A percentile compares a stretch with the other conserved stretches of the same genome.
Conservation (phyloP, 2,113 vertebrate species). For the Nothoprocta pentlandii region DNA sequence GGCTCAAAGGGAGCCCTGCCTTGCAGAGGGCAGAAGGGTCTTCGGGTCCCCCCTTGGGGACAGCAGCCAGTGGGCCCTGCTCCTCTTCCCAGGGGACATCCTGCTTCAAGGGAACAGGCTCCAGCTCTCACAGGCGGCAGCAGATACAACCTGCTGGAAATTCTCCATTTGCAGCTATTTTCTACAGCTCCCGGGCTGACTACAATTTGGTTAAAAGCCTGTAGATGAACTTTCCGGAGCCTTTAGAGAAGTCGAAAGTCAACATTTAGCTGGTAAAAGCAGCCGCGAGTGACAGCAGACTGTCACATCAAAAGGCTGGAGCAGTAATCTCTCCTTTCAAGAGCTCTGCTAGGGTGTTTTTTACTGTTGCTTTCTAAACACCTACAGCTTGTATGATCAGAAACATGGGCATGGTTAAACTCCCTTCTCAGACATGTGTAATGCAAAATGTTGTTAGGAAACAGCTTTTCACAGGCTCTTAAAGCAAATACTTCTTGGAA, state of each 20-base stretch:
- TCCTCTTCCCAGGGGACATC: background rate
- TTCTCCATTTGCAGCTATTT: background rate
- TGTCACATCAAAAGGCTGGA: slow-evolving; percentile 17
- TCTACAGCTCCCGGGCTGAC: background rate
- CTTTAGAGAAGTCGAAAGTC: background rate
- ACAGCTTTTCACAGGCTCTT: slow-evolving; percentile 47
- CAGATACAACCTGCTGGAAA: background rate
- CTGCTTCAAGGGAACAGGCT: background rate
- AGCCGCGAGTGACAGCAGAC: background rate
- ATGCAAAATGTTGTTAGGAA: slow-evolving; percentile 43
- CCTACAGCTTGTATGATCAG: slow-evolving; percentile 20
- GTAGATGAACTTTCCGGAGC: background rate
- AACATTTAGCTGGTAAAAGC: background rate
- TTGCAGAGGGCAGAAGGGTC: background rate
- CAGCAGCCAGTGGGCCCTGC: background rate
- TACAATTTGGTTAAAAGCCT: background rate
- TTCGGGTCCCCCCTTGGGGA: rapidly evolving
- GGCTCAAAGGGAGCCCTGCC: background rate
- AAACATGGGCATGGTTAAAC: background rate
- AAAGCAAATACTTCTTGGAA: slow-evolving; percentile 36
- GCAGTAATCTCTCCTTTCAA: background rate
- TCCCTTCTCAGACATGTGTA: slow-evolving; percentile 11
- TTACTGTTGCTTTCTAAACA: slow-evolving; percentile 7
- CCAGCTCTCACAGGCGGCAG: background rate
- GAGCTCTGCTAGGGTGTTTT: slow-evolving; percentile 17